Evolutionary conservation across 2,888 invertebrate species (phyloP).

Genomic region (Hermaeophaga mercurialis): DNA sequence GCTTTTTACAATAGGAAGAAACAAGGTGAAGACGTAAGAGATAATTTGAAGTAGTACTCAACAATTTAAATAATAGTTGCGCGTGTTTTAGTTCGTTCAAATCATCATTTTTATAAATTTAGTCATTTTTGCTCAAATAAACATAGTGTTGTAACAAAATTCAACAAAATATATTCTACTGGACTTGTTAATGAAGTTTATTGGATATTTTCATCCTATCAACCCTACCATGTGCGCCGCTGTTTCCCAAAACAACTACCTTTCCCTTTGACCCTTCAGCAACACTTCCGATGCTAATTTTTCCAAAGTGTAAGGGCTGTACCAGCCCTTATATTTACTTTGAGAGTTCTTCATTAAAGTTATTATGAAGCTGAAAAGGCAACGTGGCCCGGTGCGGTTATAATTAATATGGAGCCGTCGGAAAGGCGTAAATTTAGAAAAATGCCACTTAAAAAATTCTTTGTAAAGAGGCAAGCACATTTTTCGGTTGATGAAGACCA

Average conservation of each 20-base stretch:
- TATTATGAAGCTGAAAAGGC: conserved; percentile 42
- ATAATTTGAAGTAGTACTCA: no score
- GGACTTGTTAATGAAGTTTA: no score
- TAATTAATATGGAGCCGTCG: conserved; percentile 35
- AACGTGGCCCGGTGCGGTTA: conserved; percentile 35
- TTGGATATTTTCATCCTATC: no score
- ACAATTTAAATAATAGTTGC: no score
- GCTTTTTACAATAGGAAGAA: no score
- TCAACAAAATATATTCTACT: no score
- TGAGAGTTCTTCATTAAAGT: conserved; percentile 47
- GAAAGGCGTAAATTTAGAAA: conserved; percentile 30
- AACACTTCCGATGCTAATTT: conserved; percentile 43
- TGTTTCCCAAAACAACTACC: conserved; percentile 5
- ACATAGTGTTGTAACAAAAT: no score
- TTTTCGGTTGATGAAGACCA: conserved; percentile 13
- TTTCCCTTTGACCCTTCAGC: conserved; percentile 31
- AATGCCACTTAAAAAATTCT: conserved; percentile 29
- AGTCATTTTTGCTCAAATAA: no score
- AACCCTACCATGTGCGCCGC: not conserved
- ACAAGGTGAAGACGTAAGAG: no score
- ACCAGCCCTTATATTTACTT: conserved; percentile 35
- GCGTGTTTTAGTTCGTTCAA: no score
- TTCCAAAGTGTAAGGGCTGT: conserved; percentile 36
- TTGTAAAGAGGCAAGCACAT: conserved; percentile 15
- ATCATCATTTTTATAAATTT: no score